Percentiles rank a stretch among this genome's conserved stretches.
phyloP scores from a whole-genome alignment of 2,888 invertebrate species.

The Philereme vetulata region DNA sequence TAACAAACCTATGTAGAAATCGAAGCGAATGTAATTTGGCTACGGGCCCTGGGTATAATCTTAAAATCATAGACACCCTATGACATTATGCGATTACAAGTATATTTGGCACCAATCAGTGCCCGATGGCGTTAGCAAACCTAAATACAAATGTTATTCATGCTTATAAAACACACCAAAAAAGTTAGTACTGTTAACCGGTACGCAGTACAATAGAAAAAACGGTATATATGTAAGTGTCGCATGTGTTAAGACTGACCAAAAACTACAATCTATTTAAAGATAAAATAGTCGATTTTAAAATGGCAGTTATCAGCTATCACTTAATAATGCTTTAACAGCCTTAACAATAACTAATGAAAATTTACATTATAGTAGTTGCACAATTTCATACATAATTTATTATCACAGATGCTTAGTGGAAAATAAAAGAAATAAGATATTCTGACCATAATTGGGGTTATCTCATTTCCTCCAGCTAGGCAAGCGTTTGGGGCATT shows the following conservation, averaged over 20 bases:
- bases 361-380: conserved; percentile 27
- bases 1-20: too few species aligned
- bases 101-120: conserved; percentile 30
- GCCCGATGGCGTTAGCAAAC: conserved; percentile 6
- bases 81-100: conserved; percentile 7
- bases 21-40: too few species aligned
- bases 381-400: conserved; percentile 52
- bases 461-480: too few species aligned
- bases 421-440: conserved; percentile 53
- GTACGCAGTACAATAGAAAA: too few species aligned
- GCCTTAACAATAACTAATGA: neutral
- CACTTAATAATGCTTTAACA: conserved; percentile 43
- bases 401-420: conserved; percentile 78
- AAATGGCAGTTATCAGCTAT: conserved; percentile 74
- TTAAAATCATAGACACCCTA: conserved; percentile 29
- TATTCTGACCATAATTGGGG: too few species aligned
- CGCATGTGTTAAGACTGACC: neutral
- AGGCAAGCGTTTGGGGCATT: too few species aligned
- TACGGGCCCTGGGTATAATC: conserved; percentile 2
- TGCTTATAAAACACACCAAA: too few species aligned
- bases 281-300: conserved; percentile 39
- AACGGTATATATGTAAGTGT: too few species aligned
- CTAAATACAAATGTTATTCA: too few species aligned
- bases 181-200: too few species aligned
- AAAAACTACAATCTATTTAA: neutral